Evolutionary conservation across 2,888 invertebrate species (phyloP).

Genomic region (Leptogaster cylindrica): DNA sequence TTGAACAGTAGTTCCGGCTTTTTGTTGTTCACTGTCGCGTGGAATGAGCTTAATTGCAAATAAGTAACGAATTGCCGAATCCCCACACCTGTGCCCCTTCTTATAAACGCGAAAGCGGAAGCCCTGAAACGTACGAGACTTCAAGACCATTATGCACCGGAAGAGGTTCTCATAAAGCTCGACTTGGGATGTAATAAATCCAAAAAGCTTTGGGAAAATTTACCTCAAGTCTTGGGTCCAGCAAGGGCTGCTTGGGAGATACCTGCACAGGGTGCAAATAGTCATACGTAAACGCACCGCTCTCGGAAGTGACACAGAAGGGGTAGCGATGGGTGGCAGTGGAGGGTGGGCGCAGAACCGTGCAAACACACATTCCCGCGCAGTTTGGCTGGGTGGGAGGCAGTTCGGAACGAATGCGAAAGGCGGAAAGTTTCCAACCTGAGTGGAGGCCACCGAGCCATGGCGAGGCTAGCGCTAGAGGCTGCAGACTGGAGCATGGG

Average conservation of each 20-base stretch:
- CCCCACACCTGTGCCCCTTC: not conserved
- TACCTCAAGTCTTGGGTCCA: slow-evolving; percentile 1
- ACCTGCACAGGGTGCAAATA: not conserved
- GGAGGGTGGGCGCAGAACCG: not conserved
- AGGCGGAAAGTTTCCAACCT: not conserved
- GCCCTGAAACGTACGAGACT: slow-evolving; percentile 15
- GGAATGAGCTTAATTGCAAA: slow-evolving; percentile 24
- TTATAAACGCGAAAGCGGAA: not conserved
- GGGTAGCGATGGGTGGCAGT: not conserved
- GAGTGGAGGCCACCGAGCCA: slow-evolving; percentile 6
- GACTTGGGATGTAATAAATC: slow-evolving; percentile 27
- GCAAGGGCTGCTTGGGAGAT: slow-evolving; percentile 31
- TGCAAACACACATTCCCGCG: too few species aligned
- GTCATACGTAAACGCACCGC: too few species aligned
- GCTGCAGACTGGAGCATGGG: not conserved
- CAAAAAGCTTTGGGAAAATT: slow-evolving; percentile 35
- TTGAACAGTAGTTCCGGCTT: slow-evolving; percentile 62
- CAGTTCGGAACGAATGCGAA: too few species aligned
- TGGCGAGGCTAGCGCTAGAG: not conserved
- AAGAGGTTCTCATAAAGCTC: slow-evolving; percentile 25
- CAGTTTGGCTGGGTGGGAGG: too few species aligned
- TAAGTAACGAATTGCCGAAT: not conserved
- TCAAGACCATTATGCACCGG: not conserved
- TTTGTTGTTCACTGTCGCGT: slow-evolving; percentile 51
- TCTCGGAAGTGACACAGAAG: not conserved